Conservation (phyloP, 2,797 vertebrate species). For the Emys orbicularis region DNA sequence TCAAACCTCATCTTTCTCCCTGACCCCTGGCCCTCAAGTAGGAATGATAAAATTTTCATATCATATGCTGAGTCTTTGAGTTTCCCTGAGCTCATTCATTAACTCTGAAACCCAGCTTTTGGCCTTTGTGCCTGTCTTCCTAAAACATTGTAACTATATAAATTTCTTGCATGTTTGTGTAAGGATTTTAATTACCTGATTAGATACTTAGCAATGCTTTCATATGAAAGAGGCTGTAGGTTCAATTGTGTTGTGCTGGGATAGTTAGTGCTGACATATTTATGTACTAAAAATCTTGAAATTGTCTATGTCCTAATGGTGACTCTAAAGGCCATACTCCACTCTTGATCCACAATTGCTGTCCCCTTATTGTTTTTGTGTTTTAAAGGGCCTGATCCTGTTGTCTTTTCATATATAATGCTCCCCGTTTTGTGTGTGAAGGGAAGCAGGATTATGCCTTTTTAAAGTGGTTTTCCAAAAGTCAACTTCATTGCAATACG, state of each 20-base stretch:
- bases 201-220: background rate
- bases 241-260: background rate
- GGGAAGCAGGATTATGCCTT: slow-evolving; percentile 18
- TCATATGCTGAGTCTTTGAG: background rate
- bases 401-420: background rate
- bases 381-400: background rate
- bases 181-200: background rate
- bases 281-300: background rate
- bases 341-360: background rate
- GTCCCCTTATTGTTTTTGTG: background rate
- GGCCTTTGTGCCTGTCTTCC: background rate
- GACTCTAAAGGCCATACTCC: background rate
- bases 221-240: background rate
- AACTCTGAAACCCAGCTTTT: background rate
- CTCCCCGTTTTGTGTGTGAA: slow-evolving; percentile 3
- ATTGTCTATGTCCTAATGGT: background rate
- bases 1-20: background rate
- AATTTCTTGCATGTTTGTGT: background rate
- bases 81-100: background rate
- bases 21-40: background rate
- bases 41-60: background rate
- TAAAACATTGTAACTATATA: background rate
- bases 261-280: background rate
- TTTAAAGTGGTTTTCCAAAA: slow-evolving; percentile 58
- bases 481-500: slow-evolving; percentile 29